phyloP scores from a whole-genome alignment of 35 echinoderm and acorn worm species.

The Holothuria glaberrima region DNA sequence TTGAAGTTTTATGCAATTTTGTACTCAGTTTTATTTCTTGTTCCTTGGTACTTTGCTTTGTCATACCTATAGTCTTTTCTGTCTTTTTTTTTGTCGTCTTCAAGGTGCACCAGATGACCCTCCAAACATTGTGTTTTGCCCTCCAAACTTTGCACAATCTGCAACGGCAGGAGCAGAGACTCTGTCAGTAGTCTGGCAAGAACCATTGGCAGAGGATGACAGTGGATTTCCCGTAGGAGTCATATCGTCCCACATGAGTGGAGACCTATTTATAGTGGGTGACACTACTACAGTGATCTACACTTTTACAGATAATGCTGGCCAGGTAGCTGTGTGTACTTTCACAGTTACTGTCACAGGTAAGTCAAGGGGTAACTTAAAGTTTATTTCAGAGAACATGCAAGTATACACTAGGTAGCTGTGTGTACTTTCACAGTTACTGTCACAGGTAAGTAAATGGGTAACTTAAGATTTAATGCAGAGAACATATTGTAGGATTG shows the following conservation, averaged over 20 bases:
- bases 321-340: conserved; percentile 24
- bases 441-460: conserved; percentile 1
- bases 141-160: neutral
- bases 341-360: conserved; percentile 26
- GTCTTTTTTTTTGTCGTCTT: neutral
- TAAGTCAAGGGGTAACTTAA: neutral
- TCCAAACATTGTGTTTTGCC: neutral
- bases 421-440: conserved; percentile 36
- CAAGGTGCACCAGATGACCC: conserved; percentile 34
- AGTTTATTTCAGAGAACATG: too few relatives aligned
- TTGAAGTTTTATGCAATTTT: too few relatives aligned
- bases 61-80: too few relatives aligned
- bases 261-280: conserved; percentile 12
- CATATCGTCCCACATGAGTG: neutral
- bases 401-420: neutral
- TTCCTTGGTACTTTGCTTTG: too few relatives aligned
- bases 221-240: neutral
- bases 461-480: too few relatives aligned
- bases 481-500: too few relatives aligned
- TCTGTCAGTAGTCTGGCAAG: conserved; percentile 11
- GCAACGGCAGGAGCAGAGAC: neutral
- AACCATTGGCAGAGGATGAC: neutral
- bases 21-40: too few relatives aligned
- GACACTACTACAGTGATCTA: neutral
- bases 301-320: conserved; percentile 43